These are phyloP conservation scores for Lissonota sp. DNA, from an alignment of 2,888 invertebrate genomes.

Conservation along the genomic window DNA sequence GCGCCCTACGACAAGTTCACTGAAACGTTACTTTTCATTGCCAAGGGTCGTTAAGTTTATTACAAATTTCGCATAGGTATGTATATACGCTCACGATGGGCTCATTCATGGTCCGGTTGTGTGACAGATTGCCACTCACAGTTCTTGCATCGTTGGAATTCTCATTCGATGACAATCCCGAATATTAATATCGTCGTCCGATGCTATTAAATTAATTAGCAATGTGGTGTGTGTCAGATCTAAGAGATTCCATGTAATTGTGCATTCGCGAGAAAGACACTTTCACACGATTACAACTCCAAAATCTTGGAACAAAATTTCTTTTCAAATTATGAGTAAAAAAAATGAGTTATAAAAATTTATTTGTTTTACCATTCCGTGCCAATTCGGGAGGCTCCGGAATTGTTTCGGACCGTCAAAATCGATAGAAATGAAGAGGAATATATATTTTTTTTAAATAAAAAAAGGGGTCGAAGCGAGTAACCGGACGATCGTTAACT, in stretches of 20 bases:
- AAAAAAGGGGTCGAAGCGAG: slow-evolving; percentile 64
- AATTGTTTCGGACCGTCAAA: slow-evolving; percentile 19
- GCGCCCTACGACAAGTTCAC: slow-evolving; percentile 72
- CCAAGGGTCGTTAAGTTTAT: slow-evolving; percentile 82
- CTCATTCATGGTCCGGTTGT: slow-evolving; percentile 65
- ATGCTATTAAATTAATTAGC: slow-evolving; percentile 69
- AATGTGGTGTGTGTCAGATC: slow-evolving; percentile 9
- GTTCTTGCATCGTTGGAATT: slow-evolving; percentile 59
- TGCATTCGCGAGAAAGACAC: slow-evolving; percentile 12
- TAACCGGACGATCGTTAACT: slow-evolving; percentile 75
- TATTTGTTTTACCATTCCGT: neutral
- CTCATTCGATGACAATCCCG: slow-evolving; percentile 61
- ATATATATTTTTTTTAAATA: neutral
- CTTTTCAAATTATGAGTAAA: neutral
- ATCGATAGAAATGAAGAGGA: slow-evolving; percentile 26
- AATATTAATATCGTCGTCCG: slow-evolving; percentile 59
- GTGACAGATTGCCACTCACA: slow-evolving; percentile 65
- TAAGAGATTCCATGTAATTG: slow-evolving; percentile 32
- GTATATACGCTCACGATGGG: slow-evolving; percentile 59
- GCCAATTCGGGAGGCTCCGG: neutral
- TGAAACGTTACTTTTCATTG: slow-evolving; percentile 83
- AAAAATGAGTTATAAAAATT: neutral
- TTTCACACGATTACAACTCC: neutral
- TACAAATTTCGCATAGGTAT: slow-evolving; percentile 79
- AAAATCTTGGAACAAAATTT: neutral